Base-by-base conservation (phyloP, 2,888 invertebrate species). In the Shargacucullia verbasci region DNA sequence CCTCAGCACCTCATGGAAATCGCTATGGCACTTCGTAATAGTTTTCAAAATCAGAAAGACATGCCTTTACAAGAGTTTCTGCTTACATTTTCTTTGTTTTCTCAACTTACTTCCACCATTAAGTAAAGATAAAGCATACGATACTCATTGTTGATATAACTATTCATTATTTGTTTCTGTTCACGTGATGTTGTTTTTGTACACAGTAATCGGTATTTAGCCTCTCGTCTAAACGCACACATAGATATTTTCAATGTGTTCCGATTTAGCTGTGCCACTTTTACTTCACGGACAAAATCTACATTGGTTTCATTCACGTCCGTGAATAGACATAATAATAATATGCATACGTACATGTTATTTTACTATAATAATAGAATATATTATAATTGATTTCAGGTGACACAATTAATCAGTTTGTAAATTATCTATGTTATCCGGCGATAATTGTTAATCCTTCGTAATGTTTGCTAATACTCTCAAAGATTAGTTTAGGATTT, bases 241-340 rank as follows among this genome's bases (percentile, higher is more conserved):
- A 31, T 20, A 68, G 34, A 58, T 60, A 57, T 55, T 58, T 74
- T 52, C 38, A 55, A 53, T 40, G 65, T 47, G 55, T 65, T 69
- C 76, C 49, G 45, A 56, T 73, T 65, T 72, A 72, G 65, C 40
- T 69, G 73, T 59, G 46, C 69, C 29, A 69, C 47, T 58, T 73
- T 63, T 73, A 59, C 59, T 47, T 52, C 50, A 49, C 38, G 40
- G 57, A 44, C 38, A 59, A 13, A 38, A 39, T 48, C 70, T 15
- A 38, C 46, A 52, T 52, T 33, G 20, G 54, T 27, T 56, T 48
- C 29, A 45, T 9, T 3, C 15, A 45, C 11, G 48, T 48, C 9
- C 37, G 25, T 34, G 29, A 45, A 4, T 9, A 20, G 33, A 33
- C n/a, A 44, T 35, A 10, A 55, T 44, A 69, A 69, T 69, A 55